Evolutionary conservation across 2,797 vertebrate species (phyloP).

Genomic region (Podargus strigoides): DNA sequence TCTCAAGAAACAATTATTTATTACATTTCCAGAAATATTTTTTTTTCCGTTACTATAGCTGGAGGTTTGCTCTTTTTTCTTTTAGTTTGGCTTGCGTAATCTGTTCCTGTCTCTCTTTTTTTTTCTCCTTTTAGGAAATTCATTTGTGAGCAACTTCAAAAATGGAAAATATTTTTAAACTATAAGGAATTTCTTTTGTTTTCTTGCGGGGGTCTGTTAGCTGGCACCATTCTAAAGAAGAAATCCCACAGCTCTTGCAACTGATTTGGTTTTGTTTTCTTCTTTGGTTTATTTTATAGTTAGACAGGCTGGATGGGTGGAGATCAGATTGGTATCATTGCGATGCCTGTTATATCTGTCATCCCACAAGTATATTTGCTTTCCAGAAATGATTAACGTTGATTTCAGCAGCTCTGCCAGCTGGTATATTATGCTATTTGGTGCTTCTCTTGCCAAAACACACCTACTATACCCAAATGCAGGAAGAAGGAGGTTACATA

Average conservation of each 20-base stretch:
- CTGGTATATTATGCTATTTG: not conserved
- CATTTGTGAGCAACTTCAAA: not conserved
- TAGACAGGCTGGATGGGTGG: slow-evolving; percentile 42
- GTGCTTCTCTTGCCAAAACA: not conserved
- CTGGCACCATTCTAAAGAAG: slow-evolving; percentile 31
- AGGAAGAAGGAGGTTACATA: not conserved
- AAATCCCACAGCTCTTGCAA: not conserved
- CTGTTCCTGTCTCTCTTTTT: not conserved
- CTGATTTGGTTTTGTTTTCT: slow-evolving; percentile 50
- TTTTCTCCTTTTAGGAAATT: slow-evolving; percentile 1
- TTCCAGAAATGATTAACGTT: slow-evolving; percentile 4
- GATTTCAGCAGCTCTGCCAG: slow-evolving; percentile 9
- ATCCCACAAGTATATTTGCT: slow-evolving; percentile 11
- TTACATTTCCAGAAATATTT: not conserved
- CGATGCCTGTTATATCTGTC: not conserved
- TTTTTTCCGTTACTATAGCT: not conserved
- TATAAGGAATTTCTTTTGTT: slow-evolving; percentile 15
- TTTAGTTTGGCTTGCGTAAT: slow-evolving; percentile 11
- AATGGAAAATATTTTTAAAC: slow-evolving; percentile 38
- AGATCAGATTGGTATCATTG: slow-evolving; percentile 17
- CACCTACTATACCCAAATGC: not conserved
- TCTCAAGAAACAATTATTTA: not conserved
- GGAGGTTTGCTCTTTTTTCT: not conserved
- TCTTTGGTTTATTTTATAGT: slow-evolving; percentile 37
- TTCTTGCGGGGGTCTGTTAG: not conserved